Evolutionary conservation across 2,113 vertebrate genomes (phyloP), one percentile per base, ranked within the genome.

Genomic region (Aleadryas rufinucha): DNA sequence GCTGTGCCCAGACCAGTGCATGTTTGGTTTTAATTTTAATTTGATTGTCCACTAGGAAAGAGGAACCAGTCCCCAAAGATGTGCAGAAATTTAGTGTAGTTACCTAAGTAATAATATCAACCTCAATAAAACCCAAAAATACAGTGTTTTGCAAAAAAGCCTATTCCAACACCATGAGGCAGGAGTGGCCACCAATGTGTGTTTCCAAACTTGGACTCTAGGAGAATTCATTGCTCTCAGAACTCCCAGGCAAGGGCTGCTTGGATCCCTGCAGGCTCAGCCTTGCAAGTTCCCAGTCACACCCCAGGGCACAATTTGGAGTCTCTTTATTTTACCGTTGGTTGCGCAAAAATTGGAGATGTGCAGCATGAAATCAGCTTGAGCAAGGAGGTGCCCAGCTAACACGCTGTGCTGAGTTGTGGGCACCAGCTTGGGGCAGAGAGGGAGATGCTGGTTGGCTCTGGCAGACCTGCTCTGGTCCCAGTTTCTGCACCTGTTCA

Each of bases 321-420:
- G 7, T 44, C 4, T 27, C 19, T 52, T 47, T 39, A 10, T 31
- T 60, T 91, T 49, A 6, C 13, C 81, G 63, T 35, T 54, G 33
- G 5, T 33, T 63, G 14, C 15, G 27, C 75, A 56, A 4, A 47
- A 31, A 3, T 5, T 45, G 4, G 2, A 4, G 15, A 8, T 44
- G 16, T 49, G 41, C 47, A 33, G 7, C 20, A 2, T 22, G 24
- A 23, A n/a, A n/a, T 19, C 0, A 12, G 1, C 15, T 44, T 37
- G n/a, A 50, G 42, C 18, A 10, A 44, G 41, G 52, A 81, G 49
- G 17, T 61, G 37, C 42, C 68, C 45, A 28, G 2, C 18, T 31
- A 5, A 12, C 5, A 2, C 1, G 0, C 1, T 22, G 17, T 8
- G 21, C 57, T 21, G 50, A 44, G 57, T 0, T 35, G 61, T 6